Evolutionary conservation across 2,113 vertebrate species (phyloP).

Genomic region (Saccopteryx bilineata): DNA sequence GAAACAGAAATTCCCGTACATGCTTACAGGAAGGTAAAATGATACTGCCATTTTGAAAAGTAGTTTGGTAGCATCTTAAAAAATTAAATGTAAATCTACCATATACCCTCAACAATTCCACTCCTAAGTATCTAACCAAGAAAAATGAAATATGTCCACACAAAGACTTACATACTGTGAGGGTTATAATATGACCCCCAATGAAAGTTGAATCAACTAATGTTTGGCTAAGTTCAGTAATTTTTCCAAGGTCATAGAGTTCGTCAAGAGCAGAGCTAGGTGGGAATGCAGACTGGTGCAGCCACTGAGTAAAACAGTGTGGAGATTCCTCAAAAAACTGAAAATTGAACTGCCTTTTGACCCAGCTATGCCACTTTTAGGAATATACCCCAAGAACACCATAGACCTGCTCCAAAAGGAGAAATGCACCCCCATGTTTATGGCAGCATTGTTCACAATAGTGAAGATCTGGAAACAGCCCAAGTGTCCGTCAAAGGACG

Average conservation of each 20-base stretch:
- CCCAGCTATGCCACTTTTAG: no score
- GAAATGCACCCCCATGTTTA: no score
- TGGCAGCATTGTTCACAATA: no score
- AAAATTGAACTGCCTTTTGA: no score
- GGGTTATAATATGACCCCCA: neutral
- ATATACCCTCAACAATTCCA: neutral
- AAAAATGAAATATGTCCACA: constrained; percentile 2
- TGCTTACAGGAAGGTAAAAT: neutral
- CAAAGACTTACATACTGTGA: neutral
- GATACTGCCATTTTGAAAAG: constrained; percentile 24
- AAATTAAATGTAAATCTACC: neutral
- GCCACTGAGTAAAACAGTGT: no score
- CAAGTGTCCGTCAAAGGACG: no score
- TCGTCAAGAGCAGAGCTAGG: neutral
- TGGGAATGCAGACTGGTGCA: no score
- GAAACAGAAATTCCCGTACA: neutral
- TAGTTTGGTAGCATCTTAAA: constrained; percentile 9
- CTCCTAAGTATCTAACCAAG: constrained; percentile 7
- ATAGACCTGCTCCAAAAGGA: no score
- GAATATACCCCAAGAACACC: no score
- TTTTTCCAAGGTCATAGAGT: neutral
- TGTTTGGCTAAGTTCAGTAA: neutral
- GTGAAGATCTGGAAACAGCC: no score
- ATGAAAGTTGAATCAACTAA: neutral
- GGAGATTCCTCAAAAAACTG: no score